Conservation (phyloP, 2,888 invertebrate genomes). For the Patella pellucida region DNA sequence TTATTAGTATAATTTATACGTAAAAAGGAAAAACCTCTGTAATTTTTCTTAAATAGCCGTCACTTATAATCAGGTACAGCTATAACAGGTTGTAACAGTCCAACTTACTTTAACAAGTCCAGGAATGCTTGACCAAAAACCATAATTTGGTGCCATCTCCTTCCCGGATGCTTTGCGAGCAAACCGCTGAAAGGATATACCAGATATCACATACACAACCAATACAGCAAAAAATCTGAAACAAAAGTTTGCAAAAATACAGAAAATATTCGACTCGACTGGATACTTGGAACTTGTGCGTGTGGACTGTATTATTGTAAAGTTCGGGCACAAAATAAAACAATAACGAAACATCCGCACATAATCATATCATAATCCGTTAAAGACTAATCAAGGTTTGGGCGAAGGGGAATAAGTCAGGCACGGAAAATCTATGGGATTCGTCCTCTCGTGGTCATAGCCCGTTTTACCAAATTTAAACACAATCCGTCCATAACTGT, state of each 20-base stretch:
- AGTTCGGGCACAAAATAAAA: too few species aligned
- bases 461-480: too few species aligned
- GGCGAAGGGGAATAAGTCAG: too few species aligned
- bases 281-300: not conserved
- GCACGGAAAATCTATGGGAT: too few species aligned
- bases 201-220: conserved; percentile 25
- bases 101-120: conserved; percentile 30
- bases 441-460: too few species aligned
- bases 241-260: not conserved
- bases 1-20: not conserved
- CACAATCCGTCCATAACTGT: too few species aligned
- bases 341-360: too few species aligned
- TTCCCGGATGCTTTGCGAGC: conserved; percentile 23
- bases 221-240: conserved; percentile 25
- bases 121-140: conserved; percentile 31
- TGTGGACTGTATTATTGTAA: not conserved
- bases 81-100: too few species aligned
- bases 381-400: too few species aligned
- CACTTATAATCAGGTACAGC: too few species aligned
- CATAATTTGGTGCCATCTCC: conserved; percentile 29
- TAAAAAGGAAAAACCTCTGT: not conserved
- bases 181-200: conserved; percentile 22
- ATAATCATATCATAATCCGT: too few species aligned
- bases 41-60: not conserved
- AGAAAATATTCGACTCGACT: not conserved